A percentile compares a stretch with the other conserved stretches of the same genome.
phyloP scores from a whole-genome alignment of 2,113 vertebrate species.

The Gadus chalcogrammus region DNA sequence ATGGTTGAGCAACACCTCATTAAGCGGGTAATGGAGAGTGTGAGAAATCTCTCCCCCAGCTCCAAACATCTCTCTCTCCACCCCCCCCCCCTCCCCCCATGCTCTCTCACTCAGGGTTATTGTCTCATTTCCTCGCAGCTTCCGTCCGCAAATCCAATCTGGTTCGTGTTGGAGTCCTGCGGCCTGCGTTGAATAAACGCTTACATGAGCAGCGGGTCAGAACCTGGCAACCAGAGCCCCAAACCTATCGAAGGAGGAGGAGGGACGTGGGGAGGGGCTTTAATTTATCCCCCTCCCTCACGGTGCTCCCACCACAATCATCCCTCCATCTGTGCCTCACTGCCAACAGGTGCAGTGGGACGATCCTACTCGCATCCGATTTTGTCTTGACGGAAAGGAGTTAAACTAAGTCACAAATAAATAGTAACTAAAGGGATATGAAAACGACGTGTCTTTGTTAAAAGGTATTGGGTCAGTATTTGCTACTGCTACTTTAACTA shows the following conservation, averaged over 20 bases:
- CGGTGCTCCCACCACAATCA: constrained; percentile 60
- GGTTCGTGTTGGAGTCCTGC: constrained; percentile 31
- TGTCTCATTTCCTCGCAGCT: constrained; percentile 41
- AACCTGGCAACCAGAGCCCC: constrained; percentile 49
- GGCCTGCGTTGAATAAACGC: constrained; percentile 55
- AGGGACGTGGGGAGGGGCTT: constrained; percentile 51
- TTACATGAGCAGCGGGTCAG: constrained; percentile 64
- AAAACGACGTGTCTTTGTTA: too few species aligned
- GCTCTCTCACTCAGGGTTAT: constrained; percentile 32
- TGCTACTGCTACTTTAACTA: too few species aligned
- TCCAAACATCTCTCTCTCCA: constrained; percentile 42
- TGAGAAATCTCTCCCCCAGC: constrained; percentile 32
- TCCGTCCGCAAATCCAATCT: constrained; percentile 46
- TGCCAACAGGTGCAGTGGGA: constrained; percentile 58
- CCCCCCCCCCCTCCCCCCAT: constrained; percentile 22
- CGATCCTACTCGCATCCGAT: constrained; percentile 15
- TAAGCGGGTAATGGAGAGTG: constrained; percentile 70
- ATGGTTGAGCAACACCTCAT: constrained; percentile 63
- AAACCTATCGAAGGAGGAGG: constrained; percentile 35
- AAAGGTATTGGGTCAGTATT: too few species aligned
- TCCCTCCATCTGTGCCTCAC: constrained; percentile 58
- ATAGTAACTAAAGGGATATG: too few species aligned
- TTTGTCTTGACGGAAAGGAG: constrained; percentile 33
- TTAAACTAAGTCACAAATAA: too few species aligned
- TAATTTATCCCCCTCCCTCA: constrained; percentile 67